Conservation (phyloP, 2,888 invertebrate genomes). For the Aromia moschata region DNA sequence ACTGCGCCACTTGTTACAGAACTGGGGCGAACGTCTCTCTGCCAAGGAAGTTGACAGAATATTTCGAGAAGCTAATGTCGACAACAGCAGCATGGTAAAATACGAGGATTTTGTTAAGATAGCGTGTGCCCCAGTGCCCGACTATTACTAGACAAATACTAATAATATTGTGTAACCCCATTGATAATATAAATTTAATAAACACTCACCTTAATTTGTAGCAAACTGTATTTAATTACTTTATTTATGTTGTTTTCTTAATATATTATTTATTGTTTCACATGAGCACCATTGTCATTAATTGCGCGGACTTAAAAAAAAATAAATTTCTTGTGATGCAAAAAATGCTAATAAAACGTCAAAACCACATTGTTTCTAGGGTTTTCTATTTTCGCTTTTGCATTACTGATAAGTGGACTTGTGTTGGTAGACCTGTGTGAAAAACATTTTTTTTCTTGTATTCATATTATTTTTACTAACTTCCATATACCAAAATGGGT, state of each 20-base stretch:
- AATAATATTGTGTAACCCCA: conserved; percentile 26
- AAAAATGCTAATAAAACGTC: conserved; percentile 21
- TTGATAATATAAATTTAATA: neutral
- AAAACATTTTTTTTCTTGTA: neutral
- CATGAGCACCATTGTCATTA: conserved; percentile 23
- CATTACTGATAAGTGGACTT: neutral
- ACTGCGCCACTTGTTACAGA: conserved; percentile 84
- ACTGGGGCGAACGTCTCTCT: conserved; percentile 91
- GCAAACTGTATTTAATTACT: neutral
- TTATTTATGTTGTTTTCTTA: conserved; percentile 7
- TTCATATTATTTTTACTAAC: too few species aligned
- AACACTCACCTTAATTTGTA: neutral
- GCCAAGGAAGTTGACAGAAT: conserved; percentile 85
- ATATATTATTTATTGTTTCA: conserved; percentile 26
- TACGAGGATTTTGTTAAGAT: conserved; percentile 94
- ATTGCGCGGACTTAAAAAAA: conserved; percentile 9
- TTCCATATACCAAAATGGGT: too few species aligned
- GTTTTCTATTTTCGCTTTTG: neutral
- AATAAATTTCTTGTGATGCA: conserved; percentile 9
- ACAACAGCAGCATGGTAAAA: conserved; percentile 79
- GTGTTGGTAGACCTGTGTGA: neutral
- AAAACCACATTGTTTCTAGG: conserved; percentile 17
- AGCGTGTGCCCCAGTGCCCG: conserved; percentile 91
- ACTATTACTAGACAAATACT: conserved; percentile 76
- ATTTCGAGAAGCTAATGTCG: conserved; percentile 89